Evolutionary conservation across 2,113 vertebrate species (phyloP).

Genomic region (Sporophila hypoxantha): DNA sequence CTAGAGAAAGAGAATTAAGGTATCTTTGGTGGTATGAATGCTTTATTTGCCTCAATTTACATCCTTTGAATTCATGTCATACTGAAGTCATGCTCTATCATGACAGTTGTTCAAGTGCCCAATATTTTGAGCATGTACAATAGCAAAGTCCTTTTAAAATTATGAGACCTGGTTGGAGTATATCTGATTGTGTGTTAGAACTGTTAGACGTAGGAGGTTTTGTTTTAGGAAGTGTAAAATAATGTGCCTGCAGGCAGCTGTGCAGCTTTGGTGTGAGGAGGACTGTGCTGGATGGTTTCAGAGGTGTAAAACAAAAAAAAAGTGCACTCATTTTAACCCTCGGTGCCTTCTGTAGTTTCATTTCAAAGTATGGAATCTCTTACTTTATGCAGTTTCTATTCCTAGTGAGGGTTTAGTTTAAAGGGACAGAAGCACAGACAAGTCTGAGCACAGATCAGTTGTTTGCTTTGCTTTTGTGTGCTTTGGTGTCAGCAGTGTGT

Average conservation of each 20-base stretch:
- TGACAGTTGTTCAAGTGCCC: not conserved
- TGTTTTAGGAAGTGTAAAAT: not conserved
- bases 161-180: not conserved
- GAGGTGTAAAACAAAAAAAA: not conserved
- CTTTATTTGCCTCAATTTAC: not conserved
- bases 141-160: not conserved
- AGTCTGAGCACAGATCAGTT: not conserved
- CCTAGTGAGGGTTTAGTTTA: not conserved
- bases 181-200: not conserved
- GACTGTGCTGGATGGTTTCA: not conserved
- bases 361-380: not conserved
- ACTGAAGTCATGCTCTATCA: not conserved
- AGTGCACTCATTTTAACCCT: not conserved
- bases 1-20: not conserved
- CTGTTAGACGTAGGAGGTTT: not conserved
- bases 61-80: not conserved
- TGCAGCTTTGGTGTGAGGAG: not conserved
- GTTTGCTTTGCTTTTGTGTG: not conserved
- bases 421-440: not conserved
- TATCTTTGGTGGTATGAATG: not conserved
- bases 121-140: rapidly evolving
- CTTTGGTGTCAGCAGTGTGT: not conserved
- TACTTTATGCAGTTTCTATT: not conserved
- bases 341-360: not conserved
- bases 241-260: not conserved